Percentiles rank a stretch among this genome's conserved stretches.
Conservation (phyloP, 1,140 invertebrate species). For the Drosophila suzukii region DNA sequence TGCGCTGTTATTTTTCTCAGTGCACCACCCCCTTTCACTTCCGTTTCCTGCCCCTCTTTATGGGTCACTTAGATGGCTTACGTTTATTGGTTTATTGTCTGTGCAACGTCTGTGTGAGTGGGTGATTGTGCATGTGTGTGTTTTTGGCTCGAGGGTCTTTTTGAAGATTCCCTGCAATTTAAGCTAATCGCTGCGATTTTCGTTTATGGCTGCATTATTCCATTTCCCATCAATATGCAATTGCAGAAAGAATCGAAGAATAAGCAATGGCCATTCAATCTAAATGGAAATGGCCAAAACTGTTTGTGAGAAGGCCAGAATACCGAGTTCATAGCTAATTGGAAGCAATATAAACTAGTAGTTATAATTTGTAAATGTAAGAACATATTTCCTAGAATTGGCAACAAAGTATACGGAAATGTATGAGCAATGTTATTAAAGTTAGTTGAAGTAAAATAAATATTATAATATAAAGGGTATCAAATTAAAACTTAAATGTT, state of each 20-base stretch:
- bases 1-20: conserved; percentile 15
- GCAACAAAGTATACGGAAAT: conserved; percentile 22
- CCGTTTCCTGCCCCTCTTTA: conserved; percentile 32
- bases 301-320: neutral
- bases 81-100: conserved; percentile 80
- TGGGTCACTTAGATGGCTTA: conserved; percentile 56
- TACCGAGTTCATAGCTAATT: conserved; percentile 35
- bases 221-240: conserved; percentile 12
- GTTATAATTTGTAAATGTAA: conserved; percentile 18
- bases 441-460: neutral
- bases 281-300: conserved; percentile 22
- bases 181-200: conserved; percentile 73
- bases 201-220: conserved; percentile 63
- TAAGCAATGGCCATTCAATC: conserved; percentile 24
- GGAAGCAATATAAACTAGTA: conserved; percentile 37
- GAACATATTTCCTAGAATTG: conserved; percentile 2
- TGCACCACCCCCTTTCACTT: neutral
- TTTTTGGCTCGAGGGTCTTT: conserved; percentile 46
- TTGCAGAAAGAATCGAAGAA: conserved; percentile 18
- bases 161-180: conserved; percentile 71
- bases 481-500: neutral
- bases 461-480: neutral
- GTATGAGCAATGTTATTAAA: conserved; percentile 2
- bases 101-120: conserved; percentile 45
- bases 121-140: conserved; percentile 5